A percentile compares a stretch with the other conserved stretches of the same genome.
These are phyloP conservation scores for Escarpia spicata DNA, from an alignment of 2,888 invertebrate genomes.

Conservation along the genomic window DNA sequence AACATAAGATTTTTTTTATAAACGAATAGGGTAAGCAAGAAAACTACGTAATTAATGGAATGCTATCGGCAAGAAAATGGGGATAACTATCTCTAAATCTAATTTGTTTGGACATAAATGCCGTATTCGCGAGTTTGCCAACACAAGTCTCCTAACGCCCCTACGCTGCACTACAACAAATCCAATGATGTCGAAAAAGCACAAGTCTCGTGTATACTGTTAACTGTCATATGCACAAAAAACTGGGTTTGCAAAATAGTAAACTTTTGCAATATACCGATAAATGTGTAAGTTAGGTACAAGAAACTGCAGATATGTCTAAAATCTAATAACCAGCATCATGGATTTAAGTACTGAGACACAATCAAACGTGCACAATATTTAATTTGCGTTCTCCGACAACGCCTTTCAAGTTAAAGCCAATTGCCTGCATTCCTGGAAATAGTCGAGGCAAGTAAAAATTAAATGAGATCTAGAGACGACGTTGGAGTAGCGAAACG, in stretches of 20 bases:
- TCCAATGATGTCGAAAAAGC: background rate
- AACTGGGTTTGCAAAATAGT: too few species aligned
- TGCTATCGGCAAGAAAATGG: background rate
- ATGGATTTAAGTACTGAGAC: background rate
- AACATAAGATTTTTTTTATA: too few species aligned
- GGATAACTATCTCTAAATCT: background rate
- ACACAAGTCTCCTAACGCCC: background rate
- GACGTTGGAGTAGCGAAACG: background rate
- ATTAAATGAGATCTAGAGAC: background rate
- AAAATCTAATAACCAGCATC: background rate
- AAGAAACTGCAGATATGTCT: background rate
- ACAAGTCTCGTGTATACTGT: background rate
- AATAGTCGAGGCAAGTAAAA: background rate
- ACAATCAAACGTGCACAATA: background rate
- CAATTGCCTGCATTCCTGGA: background rate
- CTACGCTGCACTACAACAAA: background rate
- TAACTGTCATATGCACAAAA: background rate
- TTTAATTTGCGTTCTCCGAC: background rate
- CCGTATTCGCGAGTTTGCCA: background rate
- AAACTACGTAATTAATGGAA: background rate
- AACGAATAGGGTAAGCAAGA: background rate
- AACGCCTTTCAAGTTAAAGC: background rate
- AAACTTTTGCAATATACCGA: too few species aligned
- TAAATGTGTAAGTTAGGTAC: too few species aligned
- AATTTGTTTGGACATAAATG: background rate